Conservation (phyloP, 2,797 vertebrate genomes). For the Acipenser transmontanus region DNA sequence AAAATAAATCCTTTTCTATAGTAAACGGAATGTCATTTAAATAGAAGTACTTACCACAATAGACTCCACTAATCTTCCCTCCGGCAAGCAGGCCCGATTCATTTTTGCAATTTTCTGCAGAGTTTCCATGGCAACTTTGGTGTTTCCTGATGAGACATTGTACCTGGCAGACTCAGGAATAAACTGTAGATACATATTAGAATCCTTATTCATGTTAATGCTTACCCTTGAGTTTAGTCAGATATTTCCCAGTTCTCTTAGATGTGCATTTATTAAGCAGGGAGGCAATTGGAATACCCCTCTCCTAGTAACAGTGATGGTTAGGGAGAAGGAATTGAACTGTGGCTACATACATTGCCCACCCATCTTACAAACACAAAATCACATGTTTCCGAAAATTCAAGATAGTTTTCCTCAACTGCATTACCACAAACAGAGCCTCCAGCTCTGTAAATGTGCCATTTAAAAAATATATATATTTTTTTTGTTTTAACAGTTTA, state of each 20-base stretch:
- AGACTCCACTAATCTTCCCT: conserved; percentile 66
- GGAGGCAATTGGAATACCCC: too few species aligned
- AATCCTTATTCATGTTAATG: too few species aligned
- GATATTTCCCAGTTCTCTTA: too few species aligned
- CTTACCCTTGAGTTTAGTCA: background rate
- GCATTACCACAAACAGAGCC: too few species aligned
- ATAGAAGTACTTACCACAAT: conserved; percentile 46
- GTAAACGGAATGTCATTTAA: background rate
- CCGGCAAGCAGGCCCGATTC: conserved; percentile 61
- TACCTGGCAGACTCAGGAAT: conserved; percentile 87
- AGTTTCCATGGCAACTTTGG: conserved; percentile 56
- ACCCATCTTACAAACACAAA: too few species aligned
- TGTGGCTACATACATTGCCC: too few species aligned
- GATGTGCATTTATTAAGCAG: too few species aligned
- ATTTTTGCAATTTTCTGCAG: conserved; percentile 70
- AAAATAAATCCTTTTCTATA: background rate
- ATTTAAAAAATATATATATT: too few species aligned
- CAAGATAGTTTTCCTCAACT: too few species aligned
- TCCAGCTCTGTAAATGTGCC: too few species aligned
- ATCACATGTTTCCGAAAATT: too few species aligned
- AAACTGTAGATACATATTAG: conserved; percentile 52
- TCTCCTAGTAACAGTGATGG: background rate
- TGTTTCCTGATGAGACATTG: conserved; percentile 74
- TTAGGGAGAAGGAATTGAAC: background rate
- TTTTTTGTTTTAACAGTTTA: too few species aligned